Percentiles rank a stretch among this genome's conserved stretches.
phyloP scores from a whole-genome alignment of 1,140 invertebrate species.

The Brachionus plicatilis region DNA sequence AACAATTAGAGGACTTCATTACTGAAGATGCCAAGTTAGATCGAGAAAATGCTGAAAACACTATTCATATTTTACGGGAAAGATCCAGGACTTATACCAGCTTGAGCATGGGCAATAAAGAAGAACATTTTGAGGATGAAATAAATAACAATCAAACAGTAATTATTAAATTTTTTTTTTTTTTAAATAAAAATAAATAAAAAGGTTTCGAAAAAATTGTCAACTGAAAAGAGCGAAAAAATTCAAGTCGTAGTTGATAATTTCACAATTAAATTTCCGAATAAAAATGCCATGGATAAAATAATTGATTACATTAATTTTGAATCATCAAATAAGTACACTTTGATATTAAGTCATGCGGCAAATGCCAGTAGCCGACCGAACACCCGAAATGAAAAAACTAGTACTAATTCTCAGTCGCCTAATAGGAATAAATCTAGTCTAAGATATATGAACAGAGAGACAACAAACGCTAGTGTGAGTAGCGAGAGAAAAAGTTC shows the following conservation, averaged over 20 bases:
- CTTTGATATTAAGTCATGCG: constrained; percentile 14
- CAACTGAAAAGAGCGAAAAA: constrained; percentile 29
- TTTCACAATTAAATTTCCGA: constrained; percentile 4
- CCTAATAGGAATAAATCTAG: constrained; percentile 29
- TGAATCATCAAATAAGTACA: constrained; percentile 37
- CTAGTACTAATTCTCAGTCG: neutral
- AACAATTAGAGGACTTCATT: constrained; percentile 32
- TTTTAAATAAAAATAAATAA: neutral
- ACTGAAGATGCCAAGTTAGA: constrained; percentile 27
- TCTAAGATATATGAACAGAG: neutral
- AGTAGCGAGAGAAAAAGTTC: neutral
- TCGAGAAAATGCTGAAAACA: constrained; percentile 37
- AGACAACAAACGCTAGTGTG: neutral
- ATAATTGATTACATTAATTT: constrained; percentile 35
- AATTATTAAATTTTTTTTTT: neutral
- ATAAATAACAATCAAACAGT: neutral
- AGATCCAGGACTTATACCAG: constrained; percentile 20
- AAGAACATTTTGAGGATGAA: neutral
- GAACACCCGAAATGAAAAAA: constrained; percentile 17
- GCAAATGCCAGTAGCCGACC: neutral
- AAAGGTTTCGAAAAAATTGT: neutral
- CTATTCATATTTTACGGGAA: constrained; percentile 29
- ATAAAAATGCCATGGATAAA: constrained; percentile 26
- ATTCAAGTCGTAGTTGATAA: constrained; percentile 32
- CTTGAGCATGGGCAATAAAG: constrained; percentile 6